Evolutionary conservation across 2,888 invertebrate species (phyloP).

Genomic region (Drosophila sordidula): DNA sequence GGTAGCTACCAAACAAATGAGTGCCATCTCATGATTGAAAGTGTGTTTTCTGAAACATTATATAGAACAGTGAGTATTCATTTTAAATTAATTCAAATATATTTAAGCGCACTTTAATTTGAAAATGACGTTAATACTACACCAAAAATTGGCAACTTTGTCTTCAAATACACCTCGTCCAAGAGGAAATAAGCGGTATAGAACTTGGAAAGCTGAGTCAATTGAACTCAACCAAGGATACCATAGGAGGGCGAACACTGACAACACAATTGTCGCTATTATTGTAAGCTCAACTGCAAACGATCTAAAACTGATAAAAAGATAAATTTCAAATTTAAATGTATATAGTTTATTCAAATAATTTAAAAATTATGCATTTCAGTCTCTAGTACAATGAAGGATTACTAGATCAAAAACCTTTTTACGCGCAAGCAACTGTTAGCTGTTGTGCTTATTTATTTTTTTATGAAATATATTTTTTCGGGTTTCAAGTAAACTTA

Average conservation of each 20-base stretch:
- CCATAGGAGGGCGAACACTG: constrained; percentile 92
- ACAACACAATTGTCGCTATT: constrained; percentile 88
- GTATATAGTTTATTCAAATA: no score
- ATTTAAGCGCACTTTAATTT: constrained; percentile 89
- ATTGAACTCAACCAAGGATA: constrained; percentile 87
- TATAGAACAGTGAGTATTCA: neutral
- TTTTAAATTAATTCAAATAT: neutral
- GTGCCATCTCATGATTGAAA: constrained; percentile 88
- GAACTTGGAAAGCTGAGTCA: constrained; percentile 88
- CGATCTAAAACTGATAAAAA: constrained; percentile 33
- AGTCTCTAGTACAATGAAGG: no score
- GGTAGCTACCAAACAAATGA: constrained; percentile 89
- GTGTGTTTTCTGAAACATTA: constrained; percentile 67
- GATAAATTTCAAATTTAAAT: no score
- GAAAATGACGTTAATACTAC: constrained; percentile 92
- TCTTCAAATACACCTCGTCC: constrained; percentile 98
- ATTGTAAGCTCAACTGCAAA: constrained; percentile 76
- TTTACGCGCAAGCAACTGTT: no score
- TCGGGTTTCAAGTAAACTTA: no score
- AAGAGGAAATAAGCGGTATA: constrained; percentile 95
- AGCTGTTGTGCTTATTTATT: no score
- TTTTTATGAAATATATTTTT: no score
- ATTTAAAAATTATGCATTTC: no score
- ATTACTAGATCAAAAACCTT: no score
- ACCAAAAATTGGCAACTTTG: constrained; percentile 99